Percentiles rank a stretch among this genome's conserved stretches.
Conservation (phyloP, 1,140 invertebrate genomes). For the Colletes gigas region DNA sequence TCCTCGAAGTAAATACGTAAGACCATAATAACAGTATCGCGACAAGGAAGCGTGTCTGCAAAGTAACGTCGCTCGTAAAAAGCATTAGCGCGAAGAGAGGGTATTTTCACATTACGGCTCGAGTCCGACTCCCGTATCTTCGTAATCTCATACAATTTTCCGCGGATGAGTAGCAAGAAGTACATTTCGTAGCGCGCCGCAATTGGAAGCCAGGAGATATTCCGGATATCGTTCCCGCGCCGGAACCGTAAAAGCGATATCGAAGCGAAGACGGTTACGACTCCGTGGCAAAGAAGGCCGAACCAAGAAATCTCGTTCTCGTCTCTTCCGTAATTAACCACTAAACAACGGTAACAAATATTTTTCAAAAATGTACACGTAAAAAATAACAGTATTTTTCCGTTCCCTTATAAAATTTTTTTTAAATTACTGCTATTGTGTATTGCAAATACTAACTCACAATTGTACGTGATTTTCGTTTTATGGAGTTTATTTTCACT, state of each 20-base stretch:
- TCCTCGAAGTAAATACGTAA: slow-evolving; percentile 1
- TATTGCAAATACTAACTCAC: no score
- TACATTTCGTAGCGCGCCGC: slow-evolving; percentile 21
- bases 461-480: no score
- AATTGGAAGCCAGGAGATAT: slow-evolving; percentile 30
- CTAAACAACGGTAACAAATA: neutral
- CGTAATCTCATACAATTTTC: slow-evolving; percentile 40
- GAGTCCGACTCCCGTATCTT: neutral
- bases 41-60: neutral
- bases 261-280: neutral
- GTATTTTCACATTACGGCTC: slow-evolving; percentile 19
- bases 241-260: slow-evolving; percentile 31
- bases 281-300: neutral
- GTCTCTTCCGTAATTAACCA: neutral
- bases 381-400: no score
- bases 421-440: no score
- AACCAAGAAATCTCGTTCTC: neutral
- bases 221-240: slow-evolving; percentile 18
- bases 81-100: slow-evolving; percentile 13
- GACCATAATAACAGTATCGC: neutral
- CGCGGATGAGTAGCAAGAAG: slow-evolving; percentile 34
- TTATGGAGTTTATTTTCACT: no score
- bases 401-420: no score
- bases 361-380: no score
- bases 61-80: slow-evolving; percentile 31